phyloP scores from a whole-genome alignment of 1,140 invertebrate species.

The Dreissena polymorpha region DNA sequence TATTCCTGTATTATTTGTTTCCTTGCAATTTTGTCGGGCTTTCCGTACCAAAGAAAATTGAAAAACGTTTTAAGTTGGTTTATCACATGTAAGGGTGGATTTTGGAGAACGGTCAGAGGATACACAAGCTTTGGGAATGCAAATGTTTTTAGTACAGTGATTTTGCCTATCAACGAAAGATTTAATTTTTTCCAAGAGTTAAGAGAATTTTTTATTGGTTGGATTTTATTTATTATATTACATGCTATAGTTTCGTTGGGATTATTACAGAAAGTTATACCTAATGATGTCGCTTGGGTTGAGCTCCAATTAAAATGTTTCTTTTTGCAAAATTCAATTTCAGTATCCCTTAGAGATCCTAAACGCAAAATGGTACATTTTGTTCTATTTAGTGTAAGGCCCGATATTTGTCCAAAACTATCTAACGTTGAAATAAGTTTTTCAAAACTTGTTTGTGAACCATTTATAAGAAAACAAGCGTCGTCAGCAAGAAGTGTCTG shows the following conservation, averaged over 20 bases:
- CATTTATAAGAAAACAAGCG: too few relatives aligned
- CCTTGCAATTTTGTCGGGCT: background rate
- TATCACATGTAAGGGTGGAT: background rate
- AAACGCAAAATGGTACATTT: slow-evolving; percentile 1
- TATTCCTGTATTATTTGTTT: background rate
- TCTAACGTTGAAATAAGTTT: background rate
- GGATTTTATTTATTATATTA: slow-evolving; percentile 4
- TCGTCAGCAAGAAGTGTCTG: too few relatives aligned
- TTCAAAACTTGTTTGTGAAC: too few relatives aligned
- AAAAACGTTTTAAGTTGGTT: background rate
- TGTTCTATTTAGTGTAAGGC: background rate
- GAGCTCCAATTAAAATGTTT: background rate
- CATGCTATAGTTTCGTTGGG: background rate
- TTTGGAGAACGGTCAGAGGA: background rate
- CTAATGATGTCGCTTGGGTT: background rate
- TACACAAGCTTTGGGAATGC: slow-evolving; percentile 17
- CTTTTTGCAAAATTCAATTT: background rate
- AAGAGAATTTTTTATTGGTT: background rate
- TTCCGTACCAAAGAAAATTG: background rate
- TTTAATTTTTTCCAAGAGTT: slow-evolving; percentile 1
- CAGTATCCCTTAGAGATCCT: slow-evolving; percentile 3
- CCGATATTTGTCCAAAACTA: slow-evolving; percentile 1
- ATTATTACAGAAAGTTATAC: slow-evolving; percentile 4
- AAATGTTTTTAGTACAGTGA: background rate
- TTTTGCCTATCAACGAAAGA: slow-evolving; percentile 13